These are phyloP conservation scores for Calidris pygmaea DNA, from an alignment of 2,113 vertebrate genomes.

Conservation along the genomic window DNA sequence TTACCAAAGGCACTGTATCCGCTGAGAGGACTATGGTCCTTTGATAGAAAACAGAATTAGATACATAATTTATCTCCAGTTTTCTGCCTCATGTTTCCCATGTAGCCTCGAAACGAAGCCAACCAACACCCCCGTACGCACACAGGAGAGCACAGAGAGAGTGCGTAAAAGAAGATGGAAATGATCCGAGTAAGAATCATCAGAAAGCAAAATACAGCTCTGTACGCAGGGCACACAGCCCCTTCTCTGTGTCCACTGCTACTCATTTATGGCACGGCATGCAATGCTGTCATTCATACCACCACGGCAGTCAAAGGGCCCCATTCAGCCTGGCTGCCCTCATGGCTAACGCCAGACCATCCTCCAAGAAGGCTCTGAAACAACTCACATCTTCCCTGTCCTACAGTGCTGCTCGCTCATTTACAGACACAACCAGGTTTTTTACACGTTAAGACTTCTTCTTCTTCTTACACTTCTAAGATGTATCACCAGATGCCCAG, in stretches of 20 bases:
- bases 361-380: not conserved
- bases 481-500: not conserved
- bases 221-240: not conserved
- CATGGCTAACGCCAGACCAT: not conserved
- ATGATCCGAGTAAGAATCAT: not conserved
- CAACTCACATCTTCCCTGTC: not conserved
- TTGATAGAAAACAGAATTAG: not conserved
- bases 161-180: not conserved
- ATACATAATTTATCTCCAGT: not conserved
- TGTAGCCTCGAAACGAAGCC: not conserved
- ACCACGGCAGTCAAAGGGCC: not conserved
- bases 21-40: not conserved
- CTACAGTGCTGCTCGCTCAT: not conserved
- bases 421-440: not conserved
- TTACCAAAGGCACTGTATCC: not conserved
- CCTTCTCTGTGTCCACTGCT: not conserved
- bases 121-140: not conserved
- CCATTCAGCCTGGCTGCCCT: not conserved
- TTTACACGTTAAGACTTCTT: not conserved
- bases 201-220: not conserved
- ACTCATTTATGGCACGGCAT: not conserved
- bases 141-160: not conserved
- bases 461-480: not conserved
- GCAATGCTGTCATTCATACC: not conserved
- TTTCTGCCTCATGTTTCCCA: not conserved